These are phyloP conservation scores for Leptodactylus fuscus DNA, from an alignment of 2,113 vertebrate species.

Conservation along the genomic window DNA sequence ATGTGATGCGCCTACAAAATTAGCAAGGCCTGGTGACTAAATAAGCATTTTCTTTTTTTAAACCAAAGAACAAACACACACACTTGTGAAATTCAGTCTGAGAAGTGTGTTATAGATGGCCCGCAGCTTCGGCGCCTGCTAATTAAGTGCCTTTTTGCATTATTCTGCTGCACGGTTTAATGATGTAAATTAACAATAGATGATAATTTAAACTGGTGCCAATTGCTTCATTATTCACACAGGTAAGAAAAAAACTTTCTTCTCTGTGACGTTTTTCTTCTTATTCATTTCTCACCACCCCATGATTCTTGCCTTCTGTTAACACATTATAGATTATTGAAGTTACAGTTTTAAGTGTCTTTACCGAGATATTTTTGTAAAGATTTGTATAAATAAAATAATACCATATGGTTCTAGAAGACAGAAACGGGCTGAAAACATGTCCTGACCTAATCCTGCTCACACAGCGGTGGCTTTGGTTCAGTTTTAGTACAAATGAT, in stretches of 20 bases:
- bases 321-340: not conserved
- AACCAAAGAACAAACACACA: conserved; percentile 72
- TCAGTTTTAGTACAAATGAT: too few species aligned
- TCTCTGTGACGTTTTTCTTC: conserved; percentile 63
- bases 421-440: not conserved
- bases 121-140: conserved; percentile 79
- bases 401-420: not conserved
- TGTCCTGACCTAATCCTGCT: not conserved
- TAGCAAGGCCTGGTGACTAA: conserved; percentile 63
- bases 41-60: conserved; percentile 62
- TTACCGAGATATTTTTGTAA: not conserved
- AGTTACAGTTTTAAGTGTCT: not conserved
- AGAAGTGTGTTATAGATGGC: conserved; percentile 78
- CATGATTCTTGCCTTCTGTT: not conserved
- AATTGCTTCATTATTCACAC: conserved; percentile 84
- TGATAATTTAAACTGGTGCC: conserved; percentile 82
- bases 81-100: conserved; percentile 75
- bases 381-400: not conserved
- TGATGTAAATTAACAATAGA: conserved; percentile 83
- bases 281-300: conserved; percentile 57
- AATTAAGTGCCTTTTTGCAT: conserved; percentile 84
- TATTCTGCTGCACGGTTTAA: conserved; percentile 82
- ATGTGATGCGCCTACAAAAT: conserved; percentile 62
- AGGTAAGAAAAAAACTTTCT: conserved; percentile 79
- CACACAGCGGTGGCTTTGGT: not conserved